Evolutionary conservation across 2,797 vertebrate genomes (phyloP).

Genomic region (Lagocephalus sceleratus): DNA sequence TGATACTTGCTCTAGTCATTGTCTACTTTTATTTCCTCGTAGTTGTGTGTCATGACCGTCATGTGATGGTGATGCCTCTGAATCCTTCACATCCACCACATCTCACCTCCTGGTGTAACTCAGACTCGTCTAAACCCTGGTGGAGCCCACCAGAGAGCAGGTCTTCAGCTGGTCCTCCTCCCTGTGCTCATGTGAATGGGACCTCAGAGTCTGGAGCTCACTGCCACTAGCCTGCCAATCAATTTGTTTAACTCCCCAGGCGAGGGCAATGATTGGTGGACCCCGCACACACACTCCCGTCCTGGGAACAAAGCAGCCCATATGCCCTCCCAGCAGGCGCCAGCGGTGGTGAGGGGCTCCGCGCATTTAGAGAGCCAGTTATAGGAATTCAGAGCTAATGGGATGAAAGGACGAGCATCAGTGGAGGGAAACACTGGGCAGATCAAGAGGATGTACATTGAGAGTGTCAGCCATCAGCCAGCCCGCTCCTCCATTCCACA

Average conservation of each 20-base stretch:
- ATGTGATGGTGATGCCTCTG: no score
- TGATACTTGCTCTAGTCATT: neutral
- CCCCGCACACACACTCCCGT: constrained; percentile 69
- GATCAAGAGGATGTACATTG: constrained; percentile 67
- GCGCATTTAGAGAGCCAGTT: constrained; percentile 67
- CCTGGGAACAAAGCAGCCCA: constrained; percentile 74
- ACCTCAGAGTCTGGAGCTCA: constrained; percentile 63
- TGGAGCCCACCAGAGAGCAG: no score
- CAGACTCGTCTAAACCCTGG: no score
- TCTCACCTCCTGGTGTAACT: no score
- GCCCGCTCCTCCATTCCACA: constrained; percentile 16
- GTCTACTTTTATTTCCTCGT: neutral
- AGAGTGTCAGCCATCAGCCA: constrained; percentile 52
- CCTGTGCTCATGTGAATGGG: constrained; percentile 48
- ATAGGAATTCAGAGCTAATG: constrained; percentile 74
- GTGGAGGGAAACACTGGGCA: constrained; percentile 64
- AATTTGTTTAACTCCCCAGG: constrained; percentile 81
- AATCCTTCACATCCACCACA: no score
- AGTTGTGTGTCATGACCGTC: neutral
- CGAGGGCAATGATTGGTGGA: constrained; percentile 70
- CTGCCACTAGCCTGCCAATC: constrained; percentile 73
- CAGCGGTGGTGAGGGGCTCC: constrained; percentile 61
- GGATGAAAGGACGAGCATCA: constrained; percentile 71
- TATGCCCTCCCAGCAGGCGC: constrained; percentile 76
- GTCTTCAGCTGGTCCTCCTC: constrained; percentile 31